phyloP scores from a whole-genome alignment of 2,113 vertebrate genomes.

The Callipepla squamata region DNA sequence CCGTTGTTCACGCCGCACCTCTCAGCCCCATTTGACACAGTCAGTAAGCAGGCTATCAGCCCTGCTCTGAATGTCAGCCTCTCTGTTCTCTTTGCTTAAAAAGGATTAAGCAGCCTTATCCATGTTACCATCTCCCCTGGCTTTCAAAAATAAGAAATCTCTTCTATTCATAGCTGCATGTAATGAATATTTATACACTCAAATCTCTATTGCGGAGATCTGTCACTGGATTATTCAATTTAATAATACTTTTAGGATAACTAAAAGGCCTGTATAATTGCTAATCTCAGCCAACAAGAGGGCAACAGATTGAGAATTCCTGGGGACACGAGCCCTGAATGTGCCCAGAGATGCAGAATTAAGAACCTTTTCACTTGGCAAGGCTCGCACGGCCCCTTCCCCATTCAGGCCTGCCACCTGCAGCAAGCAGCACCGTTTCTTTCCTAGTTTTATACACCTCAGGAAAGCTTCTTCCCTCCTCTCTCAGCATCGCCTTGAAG shows the following conservation, averaged over 20 bases:
- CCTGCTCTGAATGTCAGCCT: neutral
- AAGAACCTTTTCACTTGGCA: neutral
- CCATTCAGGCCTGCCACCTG: neutral
- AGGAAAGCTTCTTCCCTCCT: neutral
- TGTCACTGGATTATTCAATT: constrained; percentile 3
- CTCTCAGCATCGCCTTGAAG: neutral
- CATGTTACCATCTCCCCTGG: constrained; percentile 5
- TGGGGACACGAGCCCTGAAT: neutral
- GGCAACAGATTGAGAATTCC: neutral
- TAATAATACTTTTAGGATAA: neutral
- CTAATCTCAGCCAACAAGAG: neutral
- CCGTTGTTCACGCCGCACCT: neutral
- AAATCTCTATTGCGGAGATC: constrained; percentile 20
- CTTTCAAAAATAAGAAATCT: constrained; percentile 14
- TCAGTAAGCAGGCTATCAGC: neutral
- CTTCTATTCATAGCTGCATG: neutral
- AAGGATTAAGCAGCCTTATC: constrained; percentile 40
- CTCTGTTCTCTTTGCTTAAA: neutral
- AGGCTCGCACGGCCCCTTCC: neutral
- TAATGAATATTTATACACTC: constrained; percentile 36
- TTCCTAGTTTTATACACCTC: neutral
- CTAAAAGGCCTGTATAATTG: neutral
- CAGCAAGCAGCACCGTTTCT: accelerated
- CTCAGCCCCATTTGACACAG: neutral
- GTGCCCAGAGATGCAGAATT: neutral